Conservation (phyloP, 1,140 invertebrate genomes). For the Phymastichus coffea region DNA sequence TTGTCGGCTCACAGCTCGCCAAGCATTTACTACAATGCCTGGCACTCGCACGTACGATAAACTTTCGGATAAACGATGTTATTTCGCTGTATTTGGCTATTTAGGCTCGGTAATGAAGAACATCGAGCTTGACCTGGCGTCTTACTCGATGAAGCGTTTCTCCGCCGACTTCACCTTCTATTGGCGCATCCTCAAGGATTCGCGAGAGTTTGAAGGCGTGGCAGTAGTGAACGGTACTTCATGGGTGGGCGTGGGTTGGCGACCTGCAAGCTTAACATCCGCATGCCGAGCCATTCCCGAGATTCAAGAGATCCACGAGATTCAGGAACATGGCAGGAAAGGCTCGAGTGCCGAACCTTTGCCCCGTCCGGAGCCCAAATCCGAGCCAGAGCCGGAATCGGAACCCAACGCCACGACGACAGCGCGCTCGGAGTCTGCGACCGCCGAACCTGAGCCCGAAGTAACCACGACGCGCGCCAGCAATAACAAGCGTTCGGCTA, state of each 20-base stretch:
- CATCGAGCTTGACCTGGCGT: conserved; percentile 64
- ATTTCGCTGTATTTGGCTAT: background rate
- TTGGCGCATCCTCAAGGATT: conserved; percentile 79
- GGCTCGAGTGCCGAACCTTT: conserved; percentile 38
- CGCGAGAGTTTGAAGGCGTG: conserved; percentile 81
- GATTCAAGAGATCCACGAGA: conserved; percentile 56
- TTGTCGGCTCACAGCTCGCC: too few relatives aligned
- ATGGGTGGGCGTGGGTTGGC: conserved; percentile 85
- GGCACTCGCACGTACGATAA: background rate
- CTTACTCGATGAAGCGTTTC: conserved; percentile 71
- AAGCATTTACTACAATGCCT: background rate
- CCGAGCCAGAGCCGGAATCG: conserved; percentile 39
- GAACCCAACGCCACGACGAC: conserved; percentile 37
- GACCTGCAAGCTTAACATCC: conserved; percentile 70
- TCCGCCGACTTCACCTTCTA: conserved; percentile 74
- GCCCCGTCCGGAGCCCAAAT: conserved; percentile 46
- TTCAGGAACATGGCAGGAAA: conserved; percentile 52
- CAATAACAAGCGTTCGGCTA: conserved; percentile 53
- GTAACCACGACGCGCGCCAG: conserved; percentile 41
- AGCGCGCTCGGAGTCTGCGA: conserved; percentile 41
- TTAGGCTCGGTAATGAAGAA: conserved; percentile 67
- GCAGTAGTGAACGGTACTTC: conserved; percentile 80
- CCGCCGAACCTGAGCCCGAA: conserved; percentile 48
- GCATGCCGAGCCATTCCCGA: conserved; percentile 76
- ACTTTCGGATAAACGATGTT: background rate